Conservation (phyloP, 2,797 vertebrate genomes). For the Liparis tanakae region DNA sequence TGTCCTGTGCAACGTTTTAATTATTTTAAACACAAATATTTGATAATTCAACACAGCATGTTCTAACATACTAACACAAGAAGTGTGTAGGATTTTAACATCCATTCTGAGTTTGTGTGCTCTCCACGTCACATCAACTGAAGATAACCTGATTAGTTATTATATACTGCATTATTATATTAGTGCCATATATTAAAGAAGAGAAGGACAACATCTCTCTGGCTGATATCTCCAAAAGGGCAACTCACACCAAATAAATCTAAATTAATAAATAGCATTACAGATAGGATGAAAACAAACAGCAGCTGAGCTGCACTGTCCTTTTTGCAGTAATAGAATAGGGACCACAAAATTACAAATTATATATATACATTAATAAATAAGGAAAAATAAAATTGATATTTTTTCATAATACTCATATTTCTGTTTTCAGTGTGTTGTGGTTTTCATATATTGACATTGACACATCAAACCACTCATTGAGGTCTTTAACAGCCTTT, state of each 20-base stretch:
- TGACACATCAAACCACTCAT: background rate
- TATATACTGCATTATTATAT: too few relatives aligned
- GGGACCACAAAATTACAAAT: background rate
- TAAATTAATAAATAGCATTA: background rate
- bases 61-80: too few relatives aligned
- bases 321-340: background rate
- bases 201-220: background rate
- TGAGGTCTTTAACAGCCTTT: background rate
- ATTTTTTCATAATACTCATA: background rate
- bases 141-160: too few relatives aligned
- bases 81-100: too few relatives aligned
- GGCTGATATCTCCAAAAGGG: background rate
- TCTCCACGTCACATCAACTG: too few relatives aligned
- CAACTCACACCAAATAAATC: background rate
- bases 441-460: background rate
- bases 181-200: background rate
- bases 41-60: too few relatives aligned
- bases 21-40: too few relatives aligned
- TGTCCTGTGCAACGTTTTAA: too few relatives aligned
- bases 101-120: too few relatives aligned
- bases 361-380: background rate
- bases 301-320: background rate
- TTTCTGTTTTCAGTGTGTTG: background rate
- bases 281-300: background rate
- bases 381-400: accelerated